Conservation (phyloP, 2,797 vertebrate species). For the Micromesistius poutassou region DNA sequence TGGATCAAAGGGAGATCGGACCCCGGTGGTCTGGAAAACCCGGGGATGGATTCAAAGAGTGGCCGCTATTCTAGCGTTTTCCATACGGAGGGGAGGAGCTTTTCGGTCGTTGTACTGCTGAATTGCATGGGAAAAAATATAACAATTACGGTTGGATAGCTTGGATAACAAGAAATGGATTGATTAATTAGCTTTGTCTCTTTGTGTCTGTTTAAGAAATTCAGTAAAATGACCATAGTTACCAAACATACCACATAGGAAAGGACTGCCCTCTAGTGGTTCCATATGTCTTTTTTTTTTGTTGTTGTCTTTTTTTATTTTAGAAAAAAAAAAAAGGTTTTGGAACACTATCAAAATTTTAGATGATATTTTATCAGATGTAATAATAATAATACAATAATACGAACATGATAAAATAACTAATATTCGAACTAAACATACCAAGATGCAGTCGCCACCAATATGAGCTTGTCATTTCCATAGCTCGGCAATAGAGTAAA, state of each 20-base stretch:
- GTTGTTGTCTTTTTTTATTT: background rate
- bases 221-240: background rate
- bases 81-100: slow-evolving; percentile 22
- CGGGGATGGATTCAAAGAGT: background rate
- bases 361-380: too few relatives aligned
- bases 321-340: too few relatives aligned
- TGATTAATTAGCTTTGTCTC: background rate
- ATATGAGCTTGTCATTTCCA: too few relatives aligned
- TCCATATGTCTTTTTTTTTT: background rate
- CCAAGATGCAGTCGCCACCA: too few relatives aligned
- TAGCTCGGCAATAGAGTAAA: too few relatives aligned
- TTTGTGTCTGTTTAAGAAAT: background rate
- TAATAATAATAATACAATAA: background rate
- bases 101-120: slow-evolving; percentile 6
- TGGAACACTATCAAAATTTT: too few relatives aligned
- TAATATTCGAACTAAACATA: too few relatives aligned
- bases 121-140: background rate
- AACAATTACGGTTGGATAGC: background rate
- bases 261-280: background rate
- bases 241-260: background rate
- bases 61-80: background rate
- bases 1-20: slow-evolving; percentile 45
- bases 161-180: background rate
- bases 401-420: too few relatives aligned
- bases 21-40: slow-evolving; percentile 36